These are phyloP conservation scores for Tinea trinotella DNA, from an alignment of 2,888 invertebrate genomes.

Conservation along the genomic window DNA sequence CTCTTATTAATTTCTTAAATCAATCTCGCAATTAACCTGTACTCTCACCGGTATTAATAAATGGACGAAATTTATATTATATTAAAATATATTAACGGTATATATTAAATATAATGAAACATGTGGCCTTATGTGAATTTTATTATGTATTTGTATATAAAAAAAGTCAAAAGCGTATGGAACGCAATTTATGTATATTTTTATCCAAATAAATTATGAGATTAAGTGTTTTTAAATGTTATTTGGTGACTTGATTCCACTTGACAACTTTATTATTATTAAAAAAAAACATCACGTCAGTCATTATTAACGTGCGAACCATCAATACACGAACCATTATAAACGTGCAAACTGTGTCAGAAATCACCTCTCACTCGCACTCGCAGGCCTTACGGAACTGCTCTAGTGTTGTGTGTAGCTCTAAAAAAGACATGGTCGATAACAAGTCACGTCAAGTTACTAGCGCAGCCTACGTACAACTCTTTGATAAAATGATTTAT, in stretches of 20 bases:
- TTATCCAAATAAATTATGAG: constrained; percentile 8
- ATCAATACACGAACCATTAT: too few species aligned
- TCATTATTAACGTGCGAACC: too few species aligned
- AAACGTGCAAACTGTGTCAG: too few species aligned
- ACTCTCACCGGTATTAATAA: too few species aligned
- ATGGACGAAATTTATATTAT: neutral
- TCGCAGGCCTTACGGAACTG: too few species aligned
- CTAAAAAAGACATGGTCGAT: too few species aligned
- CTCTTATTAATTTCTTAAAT: neutral
- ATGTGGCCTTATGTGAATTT: neutral
- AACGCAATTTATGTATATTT: neutral
- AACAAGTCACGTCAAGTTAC: too few species aligned
- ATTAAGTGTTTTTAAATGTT: neutral
- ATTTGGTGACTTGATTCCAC: neutral
- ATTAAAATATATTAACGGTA: too few species aligned
- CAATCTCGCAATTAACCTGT: neutral
- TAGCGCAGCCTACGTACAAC: too few species aligned
- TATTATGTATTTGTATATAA: neutral
- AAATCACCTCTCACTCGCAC: too few species aligned
- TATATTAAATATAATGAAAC: neutral
- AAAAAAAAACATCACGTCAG: neutral
- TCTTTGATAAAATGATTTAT: too few species aligned
- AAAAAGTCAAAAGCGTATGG: neutral
- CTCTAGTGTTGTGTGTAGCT: too few species aligned
- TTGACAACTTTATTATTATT: neutral